Evolutionary conservation across 2,113 vertebrate genomes (phyloP), one percentile per base, ranked within the genome.

Genomic region (Procapra przewalskii): DNA sequence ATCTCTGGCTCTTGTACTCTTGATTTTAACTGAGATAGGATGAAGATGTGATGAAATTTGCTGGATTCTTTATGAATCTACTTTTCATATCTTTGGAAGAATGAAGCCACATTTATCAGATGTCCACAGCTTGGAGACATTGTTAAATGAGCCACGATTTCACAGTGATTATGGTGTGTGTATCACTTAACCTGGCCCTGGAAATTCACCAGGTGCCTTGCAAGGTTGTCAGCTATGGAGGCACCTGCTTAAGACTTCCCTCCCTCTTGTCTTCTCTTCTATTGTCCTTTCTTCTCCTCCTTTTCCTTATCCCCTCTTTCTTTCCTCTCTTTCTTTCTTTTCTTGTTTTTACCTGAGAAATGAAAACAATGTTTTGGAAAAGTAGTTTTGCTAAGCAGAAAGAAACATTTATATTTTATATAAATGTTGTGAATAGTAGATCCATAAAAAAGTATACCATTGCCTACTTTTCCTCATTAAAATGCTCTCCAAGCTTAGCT

Each of bases 351-450:
- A 75, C 19, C 19, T n/a, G 89, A 64, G 25, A 94, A 64, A 27
- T 84, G 77, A 62, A 79, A 91, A 12, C 50, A 55, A 60, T 10
- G 7, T 43, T 90, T 94, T 52, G 9, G 12, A 88, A 64, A 36
- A 50, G 43, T 23, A 23, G n/a, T 90, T 95, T 87, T 96, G 57
- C 40, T 60, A 79, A 89, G 21, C 29, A 54, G 12, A 80, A 57
- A 55, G 54, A 92, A 94, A 55, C 50, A 33, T 81, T 88, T 75
- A 27, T 0, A 9, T 91, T 97, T 93, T 97, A 52, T 62, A 86
- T 54, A 84, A 91, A 48, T 27, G 80, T 62, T 71, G 40, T 40
- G 77, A 67, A 55, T 80, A 27, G 25, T 90, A 29, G n/a, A 50
- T 88, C 67, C 12, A 14, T 55, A 36, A 81, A n/a, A 50, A 25